Conservation (phyloP, 2,113 vertebrate species). For the Rhea americana region DNA sequence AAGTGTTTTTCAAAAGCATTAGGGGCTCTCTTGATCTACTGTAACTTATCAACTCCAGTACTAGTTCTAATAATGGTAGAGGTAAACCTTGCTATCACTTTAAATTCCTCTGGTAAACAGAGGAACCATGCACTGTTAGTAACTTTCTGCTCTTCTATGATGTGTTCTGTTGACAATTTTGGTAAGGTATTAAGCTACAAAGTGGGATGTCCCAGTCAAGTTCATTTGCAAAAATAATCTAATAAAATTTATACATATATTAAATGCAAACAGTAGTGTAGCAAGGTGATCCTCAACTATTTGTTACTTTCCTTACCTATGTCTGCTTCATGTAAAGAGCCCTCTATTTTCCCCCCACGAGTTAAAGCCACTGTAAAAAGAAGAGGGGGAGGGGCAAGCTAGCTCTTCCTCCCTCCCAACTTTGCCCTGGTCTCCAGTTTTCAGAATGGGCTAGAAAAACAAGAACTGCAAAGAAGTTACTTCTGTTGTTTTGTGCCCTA, state of each 20-base stretch:
- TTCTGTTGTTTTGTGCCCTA: neutral
- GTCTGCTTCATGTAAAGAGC: neutral
- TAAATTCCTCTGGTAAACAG: constrained; percentile 36
- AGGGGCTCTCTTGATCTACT: neutral
- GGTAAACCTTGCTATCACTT: neutral
- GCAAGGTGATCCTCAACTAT: neutral
- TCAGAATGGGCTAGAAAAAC: neutral
- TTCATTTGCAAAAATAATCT: constrained; percentile 16
- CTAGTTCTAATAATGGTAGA: neutral
- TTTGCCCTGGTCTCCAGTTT: neutral
- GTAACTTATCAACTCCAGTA: neutral
- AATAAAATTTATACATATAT: neutral
- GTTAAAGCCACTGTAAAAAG: neutral
- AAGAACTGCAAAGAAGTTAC: neutral
- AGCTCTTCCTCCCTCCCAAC: neutral
- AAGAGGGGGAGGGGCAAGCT: neutral
- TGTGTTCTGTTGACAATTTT: neutral
- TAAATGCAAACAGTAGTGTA: neutral
- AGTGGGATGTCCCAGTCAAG: constrained; percentile 17
- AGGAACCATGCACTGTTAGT: neutral
- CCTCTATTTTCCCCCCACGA: neutral
- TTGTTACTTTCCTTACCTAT: neutral
- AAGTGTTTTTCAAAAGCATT: neutral
- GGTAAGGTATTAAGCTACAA: neutral
- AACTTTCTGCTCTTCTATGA: constrained; percentile 10